These are phyloP conservation scores for Furcula furcula DNA, from an alignment of 2,888 invertebrate species.

Conservation along the genomic window DNA sequence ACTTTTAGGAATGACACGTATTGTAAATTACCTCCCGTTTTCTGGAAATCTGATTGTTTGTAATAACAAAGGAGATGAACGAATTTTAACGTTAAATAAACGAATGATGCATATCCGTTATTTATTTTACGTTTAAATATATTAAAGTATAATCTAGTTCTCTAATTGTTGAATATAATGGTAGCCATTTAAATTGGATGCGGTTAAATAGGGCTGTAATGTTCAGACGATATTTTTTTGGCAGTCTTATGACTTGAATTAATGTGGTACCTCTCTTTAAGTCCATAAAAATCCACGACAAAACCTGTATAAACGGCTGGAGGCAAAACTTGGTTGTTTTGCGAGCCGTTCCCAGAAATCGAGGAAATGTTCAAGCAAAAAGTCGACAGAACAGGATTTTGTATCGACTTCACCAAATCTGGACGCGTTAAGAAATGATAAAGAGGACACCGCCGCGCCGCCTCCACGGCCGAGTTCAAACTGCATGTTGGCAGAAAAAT, in stretches of 20 bases:
- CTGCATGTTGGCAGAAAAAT: constrained; percentile 43
- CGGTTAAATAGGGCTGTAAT: constrained; percentile 16
- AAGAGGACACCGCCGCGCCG: constrained; percentile 70
- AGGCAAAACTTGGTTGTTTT: constrained; percentile 72
- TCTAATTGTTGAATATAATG: constrained; percentile 6
- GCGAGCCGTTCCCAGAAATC: constrained; percentile 73
- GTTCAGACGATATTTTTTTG: constrained; percentile 40
- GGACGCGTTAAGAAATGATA: constrained; percentile 79
- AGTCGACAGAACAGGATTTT: constrained; percentile 75
- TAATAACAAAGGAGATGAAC: constrained; percentile 17
- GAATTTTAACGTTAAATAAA: too few relatives aligned
- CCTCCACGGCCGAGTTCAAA: constrained; percentile 43
- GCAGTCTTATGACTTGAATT: constrained; percentile 55
- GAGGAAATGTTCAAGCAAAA: constrained; percentile 75
- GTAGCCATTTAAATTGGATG: constrained; percentile 22
- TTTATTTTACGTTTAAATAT: neutral
- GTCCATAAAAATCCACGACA: constrained; percentile 75
- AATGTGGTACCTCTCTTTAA: constrained; percentile 58
- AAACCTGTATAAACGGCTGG: constrained; percentile 77
- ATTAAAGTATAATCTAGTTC: neutral
- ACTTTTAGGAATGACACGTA: constrained; percentile 55
- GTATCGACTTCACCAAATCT: constrained; percentile 77
- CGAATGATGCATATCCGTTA: too few relatives aligned
- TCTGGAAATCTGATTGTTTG: constrained; percentile 24
- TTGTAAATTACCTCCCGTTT: constrained; percentile 28